Conservation (phyloP, 2,888 invertebrate genomes). For the Cerceris ruficornis region DNA sequence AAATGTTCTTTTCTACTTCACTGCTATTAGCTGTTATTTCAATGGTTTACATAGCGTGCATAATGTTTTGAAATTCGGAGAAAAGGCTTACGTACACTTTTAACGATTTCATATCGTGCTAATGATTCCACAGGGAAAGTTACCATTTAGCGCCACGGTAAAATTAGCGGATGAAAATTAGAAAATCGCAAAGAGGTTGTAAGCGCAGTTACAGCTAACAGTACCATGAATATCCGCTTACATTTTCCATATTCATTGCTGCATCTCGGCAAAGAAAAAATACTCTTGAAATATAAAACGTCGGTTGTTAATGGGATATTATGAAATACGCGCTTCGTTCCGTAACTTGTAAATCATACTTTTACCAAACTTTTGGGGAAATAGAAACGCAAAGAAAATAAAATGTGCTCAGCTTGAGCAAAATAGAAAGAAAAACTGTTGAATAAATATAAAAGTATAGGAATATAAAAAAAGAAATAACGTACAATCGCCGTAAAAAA, state of each 20-base stretch:
- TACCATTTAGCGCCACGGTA: not conserved
- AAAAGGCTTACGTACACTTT: not conserved
- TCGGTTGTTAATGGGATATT: too few relatives aligned
- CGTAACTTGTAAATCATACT: too few relatives aligned
- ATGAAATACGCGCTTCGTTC: too few relatives aligned
- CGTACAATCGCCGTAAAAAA: too few relatives aligned
- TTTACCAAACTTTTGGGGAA: too few relatives aligned
- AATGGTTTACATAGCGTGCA: too few relatives aligned
- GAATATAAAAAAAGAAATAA: too few relatives aligned
- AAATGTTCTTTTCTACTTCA: too few relatives aligned
- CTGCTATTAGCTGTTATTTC: too few relatives aligned
- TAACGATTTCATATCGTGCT: not conserved
- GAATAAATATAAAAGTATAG: too few relatives aligned
- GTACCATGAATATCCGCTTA: not conserved
- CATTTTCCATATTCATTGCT: not conserved
- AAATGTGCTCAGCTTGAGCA: not conserved
- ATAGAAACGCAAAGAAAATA: too few relatives aligned
- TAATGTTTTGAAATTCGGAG: not conserved
- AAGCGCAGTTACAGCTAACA: not conserved
- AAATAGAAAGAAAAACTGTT: not conserved
- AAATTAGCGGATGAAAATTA: constrained; percentile 1
- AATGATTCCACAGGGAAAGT: not conserved
- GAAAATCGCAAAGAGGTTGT: not conserved
- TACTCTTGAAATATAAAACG: too few relatives aligned
- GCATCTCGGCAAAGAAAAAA: not conserved